Evolutionary conservation across 2,888 invertebrate genomes (phyloP).

Genomic region (Cantharis flavilabris): DNA sequence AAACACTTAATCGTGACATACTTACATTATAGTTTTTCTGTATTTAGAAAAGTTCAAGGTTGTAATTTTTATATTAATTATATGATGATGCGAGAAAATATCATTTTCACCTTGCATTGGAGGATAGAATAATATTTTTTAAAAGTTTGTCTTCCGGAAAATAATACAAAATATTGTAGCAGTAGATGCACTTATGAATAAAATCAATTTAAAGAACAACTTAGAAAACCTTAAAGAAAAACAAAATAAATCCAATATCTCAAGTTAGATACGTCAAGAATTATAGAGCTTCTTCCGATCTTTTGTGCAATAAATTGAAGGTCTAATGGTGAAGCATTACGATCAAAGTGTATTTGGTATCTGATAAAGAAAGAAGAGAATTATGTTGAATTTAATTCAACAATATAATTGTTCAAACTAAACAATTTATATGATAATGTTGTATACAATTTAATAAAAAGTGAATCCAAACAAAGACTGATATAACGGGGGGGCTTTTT

Average conservation of each 20-base stretch:
- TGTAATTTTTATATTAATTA: no score
- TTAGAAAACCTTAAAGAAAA: not conserved
- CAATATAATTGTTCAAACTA: not conserved
- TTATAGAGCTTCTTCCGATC: not conserved
- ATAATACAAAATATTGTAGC: no score
- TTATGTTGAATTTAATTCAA: not conserved
- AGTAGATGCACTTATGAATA: not conserved
- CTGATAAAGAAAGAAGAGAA: not conserved
- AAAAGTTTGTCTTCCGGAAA: no score
- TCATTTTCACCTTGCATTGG: no score
- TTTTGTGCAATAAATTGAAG: not conserved
- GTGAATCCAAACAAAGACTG: not conserved
- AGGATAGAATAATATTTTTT: no score
- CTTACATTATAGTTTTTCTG: not conserved
- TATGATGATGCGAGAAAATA: no score
- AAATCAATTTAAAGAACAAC: not conserved
- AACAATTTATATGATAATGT: not conserved
- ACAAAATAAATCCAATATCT: not conserved
- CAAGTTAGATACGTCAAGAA: not conserved
- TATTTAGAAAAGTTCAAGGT: not conserved
- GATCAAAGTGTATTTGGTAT: not conserved
- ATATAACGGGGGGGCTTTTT: not conserved
- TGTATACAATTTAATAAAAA: not conserved
- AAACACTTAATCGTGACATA: not conserved
- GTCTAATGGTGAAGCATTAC: not conserved